Percentiles rank a stretch among this genome's conserved stretches.
Evolutionary conservation across 2,888 invertebrate species (phyloP).

Genomic region (Vannuccia rotundouncinata): DNA sequence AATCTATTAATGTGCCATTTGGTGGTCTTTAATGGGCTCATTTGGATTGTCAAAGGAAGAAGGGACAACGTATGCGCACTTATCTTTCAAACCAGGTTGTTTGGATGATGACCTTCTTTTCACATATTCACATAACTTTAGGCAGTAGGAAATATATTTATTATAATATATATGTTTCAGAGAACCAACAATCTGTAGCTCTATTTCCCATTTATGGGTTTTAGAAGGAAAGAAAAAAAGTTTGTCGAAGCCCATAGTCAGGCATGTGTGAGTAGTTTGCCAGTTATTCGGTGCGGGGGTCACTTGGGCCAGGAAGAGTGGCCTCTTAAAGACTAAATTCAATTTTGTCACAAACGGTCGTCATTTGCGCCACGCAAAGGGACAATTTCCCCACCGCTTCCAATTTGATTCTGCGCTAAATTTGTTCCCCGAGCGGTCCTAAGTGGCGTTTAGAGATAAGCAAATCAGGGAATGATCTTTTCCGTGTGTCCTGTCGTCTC

Average conservation of each 20-base stretch:
- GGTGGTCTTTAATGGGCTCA: not conserved
- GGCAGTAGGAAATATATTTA: no score
- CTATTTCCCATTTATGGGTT: no score
- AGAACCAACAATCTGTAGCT: no score
- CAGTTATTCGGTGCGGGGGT: not conserved
- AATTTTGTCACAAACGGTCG: conserved; percentile 17
- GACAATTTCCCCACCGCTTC: conserved; percentile 26
- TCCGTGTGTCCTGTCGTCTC: not conserved
- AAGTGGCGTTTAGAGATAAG: conserved; percentile 12
- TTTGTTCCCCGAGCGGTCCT: conserved; percentile 9
- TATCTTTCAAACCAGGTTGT: not conserved
- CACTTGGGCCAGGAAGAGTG: conserved; percentile 2
- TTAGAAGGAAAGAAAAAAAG: not conserved
- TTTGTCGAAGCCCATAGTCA: not conserved
- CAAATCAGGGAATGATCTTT: conserved; percentile 17
- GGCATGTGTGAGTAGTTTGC: not conserved
- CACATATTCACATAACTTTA: no score
- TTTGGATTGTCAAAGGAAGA: conserved; percentile 5
- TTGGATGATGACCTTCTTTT: not conserved
- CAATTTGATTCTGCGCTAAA: conserved; percentile 21
- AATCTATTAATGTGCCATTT: not conserved
- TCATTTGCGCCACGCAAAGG: conserved; percentile 26
- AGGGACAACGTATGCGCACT: not conserved
- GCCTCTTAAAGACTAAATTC: conserved; percentile 6
- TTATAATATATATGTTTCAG: no score